Evolutionary conservation across 64 coral and sea anemone species (phyloP).

Genomic region (Exaiptasia diaphana): DNA sequence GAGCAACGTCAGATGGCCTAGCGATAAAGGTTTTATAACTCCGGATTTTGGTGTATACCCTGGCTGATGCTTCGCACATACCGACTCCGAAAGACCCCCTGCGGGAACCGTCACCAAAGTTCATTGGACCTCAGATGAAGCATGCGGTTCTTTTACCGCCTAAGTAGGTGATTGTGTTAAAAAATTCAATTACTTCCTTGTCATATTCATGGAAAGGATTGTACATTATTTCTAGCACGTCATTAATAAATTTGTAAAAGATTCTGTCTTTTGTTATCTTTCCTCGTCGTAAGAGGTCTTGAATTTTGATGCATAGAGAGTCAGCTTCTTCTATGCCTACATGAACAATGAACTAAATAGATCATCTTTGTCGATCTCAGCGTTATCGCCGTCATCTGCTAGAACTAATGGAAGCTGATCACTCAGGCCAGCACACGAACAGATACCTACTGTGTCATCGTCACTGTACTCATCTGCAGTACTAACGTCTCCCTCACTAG

Average conservation of each 20-base stretch:
- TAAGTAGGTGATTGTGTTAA: slow-evolving; percentile 65
- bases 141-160: slow-evolving; percentile 56
- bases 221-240: slow-evolving; percentile 17
- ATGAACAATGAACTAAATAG: slow-evolving; percentile 41
- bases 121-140: slow-evolving; percentile 72
- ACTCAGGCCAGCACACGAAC: too few species aligned
- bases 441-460: too few species aligned
- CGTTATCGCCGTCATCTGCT: too few species aligned
- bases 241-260: slow-evolving; percentile 51
- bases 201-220: slow-evolving; percentile 25
- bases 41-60: slow-evolving; percentile 59
- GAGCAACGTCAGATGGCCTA: slow-evolving; percentile 16
- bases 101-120: slow-evolving; percentile 42
- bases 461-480: too few species aligned
- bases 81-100: slow-evolving; percentile 28
- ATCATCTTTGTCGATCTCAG: slow-evolving; percentile 60
- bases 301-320: slow-evolving; percentile 37
- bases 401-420: too few species aligned
- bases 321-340: slow-evolving; percentile 60
- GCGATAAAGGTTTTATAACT: slow-evolving; percentile 43
- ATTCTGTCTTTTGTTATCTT: slow-evolving; percentile 51
- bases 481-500: too few species aligned
- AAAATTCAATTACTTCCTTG: slow-evolving; percentile 61
- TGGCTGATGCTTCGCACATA: slow-evolving; percentile 23
- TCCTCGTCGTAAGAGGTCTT: slow-evolving; percentile 44